A percentile compares a stretch with the other conserved stretches of the same genome.
These are phyloP conservation scores for Porphyrio hochstetteri DNA, from an alignment of 2,113 vertebrate species.

Conservation along the genomic window DNA sequence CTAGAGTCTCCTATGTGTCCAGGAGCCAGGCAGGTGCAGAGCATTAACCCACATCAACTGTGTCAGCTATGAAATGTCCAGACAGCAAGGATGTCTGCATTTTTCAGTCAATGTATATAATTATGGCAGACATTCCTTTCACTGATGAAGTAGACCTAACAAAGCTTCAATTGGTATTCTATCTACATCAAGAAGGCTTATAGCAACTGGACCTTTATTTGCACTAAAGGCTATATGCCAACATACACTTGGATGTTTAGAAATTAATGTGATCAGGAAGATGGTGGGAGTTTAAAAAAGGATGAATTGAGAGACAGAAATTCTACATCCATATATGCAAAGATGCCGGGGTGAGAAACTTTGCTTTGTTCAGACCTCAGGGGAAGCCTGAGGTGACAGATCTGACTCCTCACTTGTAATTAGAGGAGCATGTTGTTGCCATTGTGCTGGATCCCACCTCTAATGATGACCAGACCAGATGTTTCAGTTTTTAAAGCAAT, in stretches of 20 bases:
- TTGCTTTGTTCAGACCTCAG: not conserved
- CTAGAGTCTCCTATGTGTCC: accelerated
- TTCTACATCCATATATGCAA: not conserved
- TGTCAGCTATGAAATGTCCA: not conserved
- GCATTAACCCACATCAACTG: not conserved
- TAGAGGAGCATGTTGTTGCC: not conserved
- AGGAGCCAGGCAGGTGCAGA: not conserved
- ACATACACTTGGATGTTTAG: not conserved
- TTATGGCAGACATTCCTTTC: not conserved
- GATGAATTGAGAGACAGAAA: not conserved
- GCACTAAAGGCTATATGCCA: not conserved
- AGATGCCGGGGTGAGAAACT: not conserved
- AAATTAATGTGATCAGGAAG: not conserved
- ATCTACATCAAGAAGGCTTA: not conserved
- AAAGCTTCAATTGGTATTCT: not conserved
- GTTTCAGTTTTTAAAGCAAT: not conserved
- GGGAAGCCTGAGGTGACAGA: not conserved
- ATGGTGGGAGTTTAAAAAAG: not conserved
- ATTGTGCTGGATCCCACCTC: not conserved
- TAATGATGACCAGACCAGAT: not conserved
- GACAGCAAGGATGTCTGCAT: not conserved
- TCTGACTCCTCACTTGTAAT: not conserved
- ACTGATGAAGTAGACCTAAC: not conserved
- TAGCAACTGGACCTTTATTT: not conserved
- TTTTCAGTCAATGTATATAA: not conserved